Evolutionary conservation across 2,888 invertebrate species (phyloP).

Genomic region (Cheiracanthium punctorium): DNA sequence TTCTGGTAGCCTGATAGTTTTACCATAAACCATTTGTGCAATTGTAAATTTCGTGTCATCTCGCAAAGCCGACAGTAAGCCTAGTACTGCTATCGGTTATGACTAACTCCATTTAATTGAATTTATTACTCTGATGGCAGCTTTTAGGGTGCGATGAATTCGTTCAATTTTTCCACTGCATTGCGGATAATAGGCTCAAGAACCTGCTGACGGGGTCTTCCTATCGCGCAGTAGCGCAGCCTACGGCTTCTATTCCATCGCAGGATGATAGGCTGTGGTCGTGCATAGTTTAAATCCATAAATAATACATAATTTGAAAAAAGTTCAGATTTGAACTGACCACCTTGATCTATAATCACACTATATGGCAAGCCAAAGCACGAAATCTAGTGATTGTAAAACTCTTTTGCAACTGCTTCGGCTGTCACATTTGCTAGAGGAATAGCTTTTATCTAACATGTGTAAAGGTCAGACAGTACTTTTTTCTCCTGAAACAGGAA

Average conservation of each 20-base stretch:
- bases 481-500: constrained; percentile 16
- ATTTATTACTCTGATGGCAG: neutral
- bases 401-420: constrained; percentile 74
- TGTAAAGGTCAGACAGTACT: constrained; percentile 43
- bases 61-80: neutral
- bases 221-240: too few species aligned
- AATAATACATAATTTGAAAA: neutral
- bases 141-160: neutral
- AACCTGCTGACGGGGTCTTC: too few species aligned
- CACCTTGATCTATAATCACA: constrained; percentile 75
- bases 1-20: neutral
- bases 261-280: neutral
- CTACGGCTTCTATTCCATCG: too few species aligned
- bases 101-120: constrained; percentile 4
- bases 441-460: constrained; percentile 76
- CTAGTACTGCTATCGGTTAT: neutral
- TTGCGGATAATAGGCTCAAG: constrained; percentile 7
- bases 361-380: constrained; percentile 74
- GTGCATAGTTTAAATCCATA: neutral
- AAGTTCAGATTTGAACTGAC: constrained; percentile 73
- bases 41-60: neutral
- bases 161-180: constrained; percentile 26
- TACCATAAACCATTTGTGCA: constrained; percentile 8
- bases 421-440: constrained; percentile 75
- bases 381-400: constrained; percentile 76